Evolutionary conservation across 1,140 invertebrate genomes (phyloP).

Genomic region (Mamestra configurata): DNA sequence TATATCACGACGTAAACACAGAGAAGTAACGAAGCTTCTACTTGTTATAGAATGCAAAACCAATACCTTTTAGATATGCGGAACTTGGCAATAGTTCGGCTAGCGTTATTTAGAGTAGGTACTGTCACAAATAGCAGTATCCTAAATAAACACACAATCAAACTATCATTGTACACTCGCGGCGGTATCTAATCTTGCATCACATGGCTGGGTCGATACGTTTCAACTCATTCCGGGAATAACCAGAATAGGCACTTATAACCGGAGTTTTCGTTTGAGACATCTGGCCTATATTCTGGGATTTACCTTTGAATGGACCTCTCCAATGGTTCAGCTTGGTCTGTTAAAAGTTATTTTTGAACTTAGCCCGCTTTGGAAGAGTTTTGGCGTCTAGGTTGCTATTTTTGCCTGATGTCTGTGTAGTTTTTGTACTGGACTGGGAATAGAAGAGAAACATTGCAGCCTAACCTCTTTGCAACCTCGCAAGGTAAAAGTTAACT

Average conservation of each 20-base stretch:
- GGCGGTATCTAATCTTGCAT: conserved; percentile 43
- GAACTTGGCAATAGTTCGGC: conserved; percentile 11
- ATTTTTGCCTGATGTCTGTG: not conserved
- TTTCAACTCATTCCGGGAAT: conserved; percentile 41
- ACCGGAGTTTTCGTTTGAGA: not conserved
- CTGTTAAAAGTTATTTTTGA: conserved; percentile 15
- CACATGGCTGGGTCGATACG: conserved; percentile 41
- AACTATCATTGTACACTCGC: conserved; percentile 5
- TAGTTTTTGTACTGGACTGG: not conserved
- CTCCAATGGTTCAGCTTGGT: not conserved
- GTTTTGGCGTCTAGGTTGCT: not conserved
- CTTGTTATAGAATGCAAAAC: conserved; percentile 10
- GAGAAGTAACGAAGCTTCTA: not conserved
- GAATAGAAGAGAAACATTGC: conserved; percentile 19
- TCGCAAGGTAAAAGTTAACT: too few species aligned
- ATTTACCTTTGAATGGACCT: not conserved
- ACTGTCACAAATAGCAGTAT: conserved; percentile 14
- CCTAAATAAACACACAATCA: conserved; percentile 23
- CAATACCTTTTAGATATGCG: conserved; percentile 35
- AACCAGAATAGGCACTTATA: not conserved
- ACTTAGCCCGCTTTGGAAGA: not conserved
- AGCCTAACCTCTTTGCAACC: not conserved
- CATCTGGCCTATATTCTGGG: not conserved
- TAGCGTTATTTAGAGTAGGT: conserved; percentile 16
- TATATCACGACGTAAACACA: not conserved